Percentiles rank a stretch among this genome's conserved stretches.
These are phyloP conservation scores for Artibeus jamaicensis DNA, from an alignment of 2,797 vertebrate species.

Conservation along the genomic window DNA sequence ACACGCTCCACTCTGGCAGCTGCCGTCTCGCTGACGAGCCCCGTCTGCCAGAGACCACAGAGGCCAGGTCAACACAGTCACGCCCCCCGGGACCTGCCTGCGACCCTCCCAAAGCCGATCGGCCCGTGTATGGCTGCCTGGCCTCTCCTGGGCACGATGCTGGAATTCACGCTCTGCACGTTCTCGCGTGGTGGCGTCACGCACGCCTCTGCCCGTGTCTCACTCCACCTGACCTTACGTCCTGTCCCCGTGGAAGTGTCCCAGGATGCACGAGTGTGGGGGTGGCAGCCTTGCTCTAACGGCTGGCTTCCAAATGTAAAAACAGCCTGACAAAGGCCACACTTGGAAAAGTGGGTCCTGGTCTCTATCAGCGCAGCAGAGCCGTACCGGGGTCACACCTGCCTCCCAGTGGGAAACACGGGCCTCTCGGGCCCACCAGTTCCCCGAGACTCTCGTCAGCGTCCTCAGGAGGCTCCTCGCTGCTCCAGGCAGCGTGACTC, in stretches of 20 bases:
- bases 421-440: neutral
- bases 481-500: neutral
- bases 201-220: neutral
- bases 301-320: neutral
- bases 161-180: neutral
- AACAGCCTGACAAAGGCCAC: neutral
- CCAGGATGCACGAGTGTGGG: neutral
- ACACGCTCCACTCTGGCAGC: conserved; percentile 84
- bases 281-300: neutral
- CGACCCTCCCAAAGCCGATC: neutral
- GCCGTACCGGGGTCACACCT: neutral
- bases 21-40: conserved; percentile 80
- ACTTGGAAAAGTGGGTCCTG: neutral
- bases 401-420: too few species aligned
- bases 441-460: too few species aligned
- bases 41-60: conserved; percentile 72
- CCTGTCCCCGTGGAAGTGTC: neutral
- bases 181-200: neutral
- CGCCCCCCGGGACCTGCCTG: neutral
- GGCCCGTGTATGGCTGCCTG: too few species aligned
- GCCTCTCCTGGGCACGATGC: neutral
- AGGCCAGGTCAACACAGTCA: neutral
- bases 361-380: neutral
- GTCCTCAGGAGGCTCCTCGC: neutral
- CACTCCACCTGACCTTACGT: neutral